Base-by-base conservation (phyloP, 2,113 vertebrate species). In the Argyrosomus japonicus region DNA sequence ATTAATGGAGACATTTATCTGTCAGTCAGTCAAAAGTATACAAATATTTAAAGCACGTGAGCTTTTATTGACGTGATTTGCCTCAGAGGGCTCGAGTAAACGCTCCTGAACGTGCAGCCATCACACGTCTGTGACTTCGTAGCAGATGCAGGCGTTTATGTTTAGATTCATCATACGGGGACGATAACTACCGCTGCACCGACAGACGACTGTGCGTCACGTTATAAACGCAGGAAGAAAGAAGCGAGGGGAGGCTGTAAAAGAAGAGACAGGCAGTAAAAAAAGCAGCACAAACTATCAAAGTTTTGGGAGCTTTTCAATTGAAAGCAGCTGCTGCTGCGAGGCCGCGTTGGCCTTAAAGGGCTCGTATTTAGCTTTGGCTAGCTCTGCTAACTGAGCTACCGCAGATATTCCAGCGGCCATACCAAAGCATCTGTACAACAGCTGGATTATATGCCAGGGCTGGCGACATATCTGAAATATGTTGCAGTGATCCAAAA, bases 261-360 rank as follows among this genome's bases (percentile, higher is more conserved):
- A 70, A 79, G 75, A 21, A 65, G 48, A 74, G 51, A 83, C 62
- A 23, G 73, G 58, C 68, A 51, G 23, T 53, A 61, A 68, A 80
- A 78, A 71, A 3, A 5, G 6, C 4, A 77, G 68, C 32, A 8
- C 36, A 85, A 57, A 77, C 69, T 48, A 77, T 65, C 67, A 84
- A 76, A 63, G 79, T 47, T 84, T 75, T 76, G 74, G 81, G 48
- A 72, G 60, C 13, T 43, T 68, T 77, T 45, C 47, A 83, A 71
- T 51, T 72, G 36, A 81, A 85, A 85, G 74, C 80, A 81, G 77
- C 77, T 72, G 70, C 68, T 40, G 45, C 65, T 8, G 10, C 69
- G 81, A n/a, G 61, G 48, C 54, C 80, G 61, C n/a, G 68, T 63
- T 70, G 79, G 79, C 79, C 67, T 87, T 67, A 68, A 68, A 68